These are phyloP conservation scores for Drosophila ficusphila DNA, from an alignment of 1,140 invertebrate genomes.

Conservation along the genomic window DNA sequence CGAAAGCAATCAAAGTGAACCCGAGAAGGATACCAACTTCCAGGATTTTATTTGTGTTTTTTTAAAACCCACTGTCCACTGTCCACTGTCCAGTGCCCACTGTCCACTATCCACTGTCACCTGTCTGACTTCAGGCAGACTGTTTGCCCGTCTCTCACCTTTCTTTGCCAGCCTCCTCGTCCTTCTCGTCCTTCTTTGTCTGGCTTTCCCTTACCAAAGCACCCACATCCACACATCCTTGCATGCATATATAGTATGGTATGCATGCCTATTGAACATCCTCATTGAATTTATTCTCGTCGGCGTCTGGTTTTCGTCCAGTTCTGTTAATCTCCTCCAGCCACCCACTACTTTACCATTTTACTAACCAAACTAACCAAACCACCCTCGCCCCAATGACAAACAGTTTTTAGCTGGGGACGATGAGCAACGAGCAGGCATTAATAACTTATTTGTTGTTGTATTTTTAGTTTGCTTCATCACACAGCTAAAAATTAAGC, in stretches of 20 bases:
- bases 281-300: slow-evolving; percentile 39
- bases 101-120: background rate
- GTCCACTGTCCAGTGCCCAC: too few relatives aligned
- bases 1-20: background rate
- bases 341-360: background rate
- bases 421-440: slow-evolving; percentile 38
- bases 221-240: slow-evolving; percentile 4
- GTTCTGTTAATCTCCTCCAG: slow-evolving; percentile 8
- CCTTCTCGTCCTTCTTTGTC: background rate
- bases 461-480: background rate
- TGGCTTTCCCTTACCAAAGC: background rate
- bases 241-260: background rate
- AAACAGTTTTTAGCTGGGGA: slow-evolving; percentile 35
- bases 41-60: too few relatives aligned
- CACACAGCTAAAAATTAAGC: background rate
- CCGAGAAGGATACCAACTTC: background rate
- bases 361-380: background rate
- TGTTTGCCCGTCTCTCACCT: background rate
- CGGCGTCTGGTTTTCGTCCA: slow-evolving; percentile 2
- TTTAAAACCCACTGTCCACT: too few relatives aligned
- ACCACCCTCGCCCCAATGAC: slow-evolving; percentile 6
- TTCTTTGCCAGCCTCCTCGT: background rate
- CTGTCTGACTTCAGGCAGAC: background rate
- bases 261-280: slow-evolving; percentile 17
- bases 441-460: slow-evolving; percentile 19